phyloP scores from a whole-genome alignment of 2,797 vertebrate species.

The Uromys caudimaculatus region DNA sequence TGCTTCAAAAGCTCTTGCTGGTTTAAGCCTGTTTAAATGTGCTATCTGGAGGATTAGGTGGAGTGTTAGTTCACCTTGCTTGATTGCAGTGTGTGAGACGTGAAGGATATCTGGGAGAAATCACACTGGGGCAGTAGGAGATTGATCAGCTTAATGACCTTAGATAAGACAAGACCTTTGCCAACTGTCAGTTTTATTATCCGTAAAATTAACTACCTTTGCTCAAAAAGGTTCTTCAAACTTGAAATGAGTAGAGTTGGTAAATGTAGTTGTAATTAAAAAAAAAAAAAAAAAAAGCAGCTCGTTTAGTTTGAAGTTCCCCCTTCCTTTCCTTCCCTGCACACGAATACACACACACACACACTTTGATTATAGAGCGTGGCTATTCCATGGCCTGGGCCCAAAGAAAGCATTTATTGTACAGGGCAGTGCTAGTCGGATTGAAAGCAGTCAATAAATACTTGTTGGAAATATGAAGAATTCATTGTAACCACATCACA shows the following conservation, averaged over 20 bases:
- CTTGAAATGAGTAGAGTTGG: conserved; percentile 37
- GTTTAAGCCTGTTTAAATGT: not conserved
- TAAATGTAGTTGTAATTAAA: not conserved
- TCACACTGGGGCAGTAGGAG: not conserved
- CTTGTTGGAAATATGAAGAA: conserved; percentile 68
- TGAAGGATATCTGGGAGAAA: conserved; percentile 41
- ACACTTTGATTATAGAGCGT: conserved; percentile 66
- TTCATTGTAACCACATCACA: conserved; percentile 64
- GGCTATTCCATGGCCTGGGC: conserved; percentile 66
- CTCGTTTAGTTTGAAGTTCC: not conserved
- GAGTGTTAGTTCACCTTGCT: conserved; percentile 11
- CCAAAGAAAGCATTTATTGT: conserved; percentile 83
- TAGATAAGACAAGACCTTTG: conserved; percentile 14
- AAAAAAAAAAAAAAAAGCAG: not conserved
- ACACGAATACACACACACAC: conserved; percentile 65
- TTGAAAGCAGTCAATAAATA: conserved; percentile 70
- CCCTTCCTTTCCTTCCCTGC: not conserved
- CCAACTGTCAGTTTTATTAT: conserved; percentile 23
- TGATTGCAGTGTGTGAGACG: conserved; percentile 10
- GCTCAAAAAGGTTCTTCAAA: not conserved
- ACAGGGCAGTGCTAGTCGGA: conserved; percentile 51
- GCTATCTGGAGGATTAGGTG: not conserved
- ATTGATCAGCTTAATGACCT: conserved; percentile 60
- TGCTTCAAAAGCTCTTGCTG: not conserved
- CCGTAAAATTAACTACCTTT: conserved; percentile 43